These are phyloP conservation scores for Chamaea fasciata DNA, from an alignment of 2,113 vertebrate species.

Conservation along the genomic window DNA sequence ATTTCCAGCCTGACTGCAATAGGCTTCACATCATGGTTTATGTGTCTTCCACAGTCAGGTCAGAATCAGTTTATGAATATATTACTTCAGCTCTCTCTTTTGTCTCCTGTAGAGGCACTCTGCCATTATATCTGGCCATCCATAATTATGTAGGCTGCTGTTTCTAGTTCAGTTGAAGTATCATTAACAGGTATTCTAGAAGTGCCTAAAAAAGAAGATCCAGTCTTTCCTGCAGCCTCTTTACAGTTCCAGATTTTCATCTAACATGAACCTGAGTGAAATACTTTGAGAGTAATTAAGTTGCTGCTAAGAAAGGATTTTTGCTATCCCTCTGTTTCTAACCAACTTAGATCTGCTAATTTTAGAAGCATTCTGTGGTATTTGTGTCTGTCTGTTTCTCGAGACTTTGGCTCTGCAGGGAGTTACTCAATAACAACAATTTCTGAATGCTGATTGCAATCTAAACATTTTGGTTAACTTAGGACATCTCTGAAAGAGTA, in stretches of 20 bases:
- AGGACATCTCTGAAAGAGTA: background rate
- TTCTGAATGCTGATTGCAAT: slow-evolving; percentile 2
- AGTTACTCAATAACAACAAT: slow-evolving; percentile 6
- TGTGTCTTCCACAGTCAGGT: background rate
- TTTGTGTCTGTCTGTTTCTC: slow-evolving; percentile 17
- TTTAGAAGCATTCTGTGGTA: background rate
- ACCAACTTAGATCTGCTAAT: background rate
- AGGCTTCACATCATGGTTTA: background rate
- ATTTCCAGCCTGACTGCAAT: background rate
- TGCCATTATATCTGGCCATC: background rate
- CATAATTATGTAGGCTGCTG: background rate
- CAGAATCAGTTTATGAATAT: background rate
- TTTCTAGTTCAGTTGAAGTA: background rate
- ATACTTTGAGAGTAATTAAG: background rate
- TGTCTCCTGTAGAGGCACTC: background rate
- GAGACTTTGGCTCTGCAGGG: slow-evolving; percentile 18
- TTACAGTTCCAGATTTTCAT: background rate
- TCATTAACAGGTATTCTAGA: background rate
- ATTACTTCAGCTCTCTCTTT: background rate
- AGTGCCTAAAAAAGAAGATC: background rate
- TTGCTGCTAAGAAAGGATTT: background rate
- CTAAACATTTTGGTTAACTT: slow-evolving; percentile 8
- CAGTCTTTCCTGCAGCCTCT: background rate
- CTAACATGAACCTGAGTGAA: background rate
- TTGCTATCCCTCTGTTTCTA: background rate